A percentile compares a stretch with the other conserved stretches of the same genome.
Evolutionary conservation across 2,888 invertebrate genomes (phyloP).

Genomic region (Micropterix aruncella): DNA sequence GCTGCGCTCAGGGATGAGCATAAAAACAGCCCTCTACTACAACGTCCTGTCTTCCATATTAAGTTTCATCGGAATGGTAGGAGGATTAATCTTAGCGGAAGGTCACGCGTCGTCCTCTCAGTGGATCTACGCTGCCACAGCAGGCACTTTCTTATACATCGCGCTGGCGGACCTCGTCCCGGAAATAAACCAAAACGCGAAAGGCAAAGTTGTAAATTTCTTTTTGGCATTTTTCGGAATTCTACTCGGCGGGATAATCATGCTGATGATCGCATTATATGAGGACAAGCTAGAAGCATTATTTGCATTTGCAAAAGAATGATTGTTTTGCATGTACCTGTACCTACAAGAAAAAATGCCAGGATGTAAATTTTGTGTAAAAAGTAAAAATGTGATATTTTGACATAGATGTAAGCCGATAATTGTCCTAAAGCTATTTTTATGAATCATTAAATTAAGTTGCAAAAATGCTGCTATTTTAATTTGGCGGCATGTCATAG

Average conservation of each 20-base stretch:
- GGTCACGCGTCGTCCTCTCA: constrained; percentile 51
- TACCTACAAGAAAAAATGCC: too few species aligned
- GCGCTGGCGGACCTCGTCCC: constrained; percentile 67
- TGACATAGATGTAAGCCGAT: too few species aligned
- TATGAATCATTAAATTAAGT: too few species aligned
- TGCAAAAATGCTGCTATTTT: too few species aligned
- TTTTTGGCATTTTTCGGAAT: constrained; percentile 53
- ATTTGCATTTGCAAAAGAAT: constrained; percentile 1
- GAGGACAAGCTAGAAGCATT: constrained; percentile 31
- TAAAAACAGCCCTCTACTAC: constrained; percentile 54
- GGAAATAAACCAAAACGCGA: constrained; percentile 40
- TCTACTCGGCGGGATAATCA: constrained; percentile 51
- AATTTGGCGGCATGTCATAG: too few species aligned
- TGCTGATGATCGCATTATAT: constrained; percentile 59
- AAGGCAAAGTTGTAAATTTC: constrained; percentile 37
- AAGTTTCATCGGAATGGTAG: constrained; percentile 61
- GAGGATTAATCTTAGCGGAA: constrained; percentile 56
- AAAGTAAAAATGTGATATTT: too few species aligned
- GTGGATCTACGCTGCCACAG: constrained; percentile 69
- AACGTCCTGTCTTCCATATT: constrained; percentile 62
- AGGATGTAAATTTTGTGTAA: too few species aligned
- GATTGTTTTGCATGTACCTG: too few species aligned
- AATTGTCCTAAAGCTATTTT: too few species aligned
- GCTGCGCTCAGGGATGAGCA: constrained; percentile 61
- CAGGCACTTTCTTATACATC: constrained; percentile 70